phyloP scores from a whole-genome alignment of 2,797 vertebrate genomes.

The Sebastes cheni region DNA sequence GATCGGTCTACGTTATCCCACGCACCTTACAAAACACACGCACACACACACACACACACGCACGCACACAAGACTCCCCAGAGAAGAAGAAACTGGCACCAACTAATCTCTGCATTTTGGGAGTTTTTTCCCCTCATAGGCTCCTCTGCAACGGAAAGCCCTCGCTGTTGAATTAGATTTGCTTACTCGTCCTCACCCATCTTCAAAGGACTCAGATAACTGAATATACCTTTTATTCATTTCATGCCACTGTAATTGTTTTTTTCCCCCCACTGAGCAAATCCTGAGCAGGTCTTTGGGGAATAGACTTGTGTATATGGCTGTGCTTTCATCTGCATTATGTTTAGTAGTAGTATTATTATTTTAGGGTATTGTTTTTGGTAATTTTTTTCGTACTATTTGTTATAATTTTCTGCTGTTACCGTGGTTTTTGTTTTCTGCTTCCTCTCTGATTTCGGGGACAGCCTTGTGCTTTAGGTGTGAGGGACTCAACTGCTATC shows the following conservation, averaged over 20 bases:
- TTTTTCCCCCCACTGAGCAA: slow-evolving; percentile 53
- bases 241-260: slow-evolving; percentile 69
- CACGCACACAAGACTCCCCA: background rate
- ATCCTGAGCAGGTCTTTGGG: slow-evolving; percentile 60
- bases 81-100: slow-evolving; percentile 37
- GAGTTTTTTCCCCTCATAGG: slow-evolving; percentile 11
- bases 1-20: slow-evolving; percentile 5
- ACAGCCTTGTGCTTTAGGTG: slow-evolving; percentile 50
- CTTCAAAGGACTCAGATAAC: slow-evolving; percentile 74
- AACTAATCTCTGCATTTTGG: slow-evolving; percentile 67
- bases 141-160: slow-evolving; percentile 39
- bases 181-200: slow-evolving; percentile 65
- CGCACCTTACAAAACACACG: background rate
- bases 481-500: slow-evolving; percentile 62
- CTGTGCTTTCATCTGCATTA: slow-evolving; percentile 70
- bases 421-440: background rate
- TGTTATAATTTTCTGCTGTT: slow-evolving; percentile 43
- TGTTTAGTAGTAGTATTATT: slow-evolving; percentile 61
- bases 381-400: background rate
- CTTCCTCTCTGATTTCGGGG: slow-evolving; percentile 32
- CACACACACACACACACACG: too few relatives aligned
- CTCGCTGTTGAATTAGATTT: slow-evolving; percentile 69
- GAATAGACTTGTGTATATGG: slow-evolving; percentile 44
- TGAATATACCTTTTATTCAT: slow-evolving; percentile 74
- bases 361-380: slow-evolving; percentile 52